phyloP scores from a whole-genome alignment of 1,140 invertebrate genomes.

The Sarcophaga bullata region DNA sequence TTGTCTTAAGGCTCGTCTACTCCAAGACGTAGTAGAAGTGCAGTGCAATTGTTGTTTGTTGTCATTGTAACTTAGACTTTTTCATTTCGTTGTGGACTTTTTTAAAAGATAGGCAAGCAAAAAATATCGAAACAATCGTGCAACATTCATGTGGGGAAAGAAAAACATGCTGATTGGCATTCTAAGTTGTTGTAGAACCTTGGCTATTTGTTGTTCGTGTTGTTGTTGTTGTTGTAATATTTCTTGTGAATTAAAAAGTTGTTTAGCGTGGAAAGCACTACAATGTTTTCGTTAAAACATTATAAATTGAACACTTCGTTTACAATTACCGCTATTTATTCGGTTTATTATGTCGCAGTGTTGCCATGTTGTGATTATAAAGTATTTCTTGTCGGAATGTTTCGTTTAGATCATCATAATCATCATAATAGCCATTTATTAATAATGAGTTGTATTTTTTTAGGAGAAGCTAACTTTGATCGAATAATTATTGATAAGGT shows the following conservation, averaged over 20 bases:
- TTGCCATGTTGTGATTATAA: too few species aligned
- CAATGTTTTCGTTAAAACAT: background rate
- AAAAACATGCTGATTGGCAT: conserved; percentile 26
- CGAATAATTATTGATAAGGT: too few species aligned
- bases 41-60: background rate
- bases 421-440: too few species aligned
- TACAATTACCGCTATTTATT: conserved; percentile 10
- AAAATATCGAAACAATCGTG: background rate
- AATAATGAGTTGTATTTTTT: too few species aligned
- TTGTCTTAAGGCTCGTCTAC: background rate
- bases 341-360: too few species aligned
- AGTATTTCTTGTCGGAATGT: too few species aligned
- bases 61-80: background rate
- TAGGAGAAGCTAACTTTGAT: too few species aligned
- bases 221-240: background rate
- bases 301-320: background rate
- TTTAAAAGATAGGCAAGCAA: background rate
- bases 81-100: background rate
- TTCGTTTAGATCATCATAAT: too few species aligned
- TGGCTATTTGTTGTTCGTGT: background rate
- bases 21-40: background rate
- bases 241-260: conserved; percentile 22
- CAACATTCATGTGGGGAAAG: conserved; percentile 25
- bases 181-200: conserved; percentile 18
- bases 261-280: background rate